Evolutionary conservation across 1,140 invertebrate genomes (phyloP), one percentile per base, ranked within the genome.

Genomic region (Lepidurus couesii): DNA sequence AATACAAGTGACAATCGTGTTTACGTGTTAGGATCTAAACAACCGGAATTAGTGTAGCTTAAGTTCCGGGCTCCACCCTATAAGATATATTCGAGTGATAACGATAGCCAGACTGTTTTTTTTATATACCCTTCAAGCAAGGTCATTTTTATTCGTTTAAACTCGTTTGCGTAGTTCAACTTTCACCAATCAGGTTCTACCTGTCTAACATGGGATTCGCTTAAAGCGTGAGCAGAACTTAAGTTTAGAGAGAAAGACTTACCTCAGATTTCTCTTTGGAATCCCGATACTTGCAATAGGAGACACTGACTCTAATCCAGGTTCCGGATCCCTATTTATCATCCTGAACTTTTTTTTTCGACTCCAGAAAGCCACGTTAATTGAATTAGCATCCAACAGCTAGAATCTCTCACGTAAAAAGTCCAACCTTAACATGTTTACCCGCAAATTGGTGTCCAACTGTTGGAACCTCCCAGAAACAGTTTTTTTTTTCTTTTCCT

Each of bases 41-140:
- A 65, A 11, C 13, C 13, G 8, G 53, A 21, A 7, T 11, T 65
- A 7, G 53, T 34, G 53, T 13, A n/a, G 16, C 21, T 65, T 13
- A 21, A 65, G 53, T 65, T 65, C 53, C 53, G 53, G 53, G 8
- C 53, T 65, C 53, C 53, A 65, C 53, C 53, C 53, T 65, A 21
- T 5, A 7, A 13, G 13, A 65, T n/a, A 7, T 65, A 7, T 65
- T 34, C 34, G 34, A 34, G 34, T 7, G 53, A 65, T 65, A 65
- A 16, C 53, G 16, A 21, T 47, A 47, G 13, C 53, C 6, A 21
- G 53, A 13, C 13, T 65, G 13, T 11, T 65, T 65, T 65, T 21
- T 65, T 21, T 7, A 7, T n/a, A 65, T 13, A 16, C 53, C 53
- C 21, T 65, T 13, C 9, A 21, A 21, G 21, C 53, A 65, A 65